Evolutionary conservation across 2,888 invertebrate genomes (phyloP).

Genomic region (Prenolepis imparis): DNA sequence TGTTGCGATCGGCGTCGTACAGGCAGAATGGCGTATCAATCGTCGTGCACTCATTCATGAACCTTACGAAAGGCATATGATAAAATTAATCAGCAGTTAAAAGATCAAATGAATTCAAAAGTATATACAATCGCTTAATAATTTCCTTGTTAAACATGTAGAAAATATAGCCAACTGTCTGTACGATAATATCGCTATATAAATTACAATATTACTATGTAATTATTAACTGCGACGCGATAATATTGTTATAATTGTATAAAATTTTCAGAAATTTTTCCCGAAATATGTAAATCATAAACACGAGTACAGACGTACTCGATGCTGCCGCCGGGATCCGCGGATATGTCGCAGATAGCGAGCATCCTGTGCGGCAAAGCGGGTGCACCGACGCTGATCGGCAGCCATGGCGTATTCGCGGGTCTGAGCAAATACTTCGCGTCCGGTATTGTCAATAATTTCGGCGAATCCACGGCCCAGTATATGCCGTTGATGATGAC

Average conservation of each 20-base stretch:
- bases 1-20: constrained; percentile 99
- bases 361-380: constrained; percentile 96
- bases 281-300: neutral
- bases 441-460: constrained; percentile 98
- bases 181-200: neutral
- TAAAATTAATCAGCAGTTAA: neutral
- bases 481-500: constrained; percentile 99
- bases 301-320: constrained; percentile 87
- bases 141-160: neutral
- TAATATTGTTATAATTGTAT: neutral
- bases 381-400: constrained; percentile 95
- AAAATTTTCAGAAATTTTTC: neutral
- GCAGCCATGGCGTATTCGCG: constrained; percentile 97
- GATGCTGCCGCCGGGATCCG: constrained; percentile 99
- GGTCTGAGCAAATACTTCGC: constrained; percentile 97
- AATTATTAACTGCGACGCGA: neutral
- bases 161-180: neutral
- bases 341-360: constrained; percentile 99
- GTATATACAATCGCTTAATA: neutral
- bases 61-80: constrained; percentile 85
- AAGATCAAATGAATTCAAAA: neutral
- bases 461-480: constrained; percentile 99
- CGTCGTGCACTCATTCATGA: constrained; percentile 99
- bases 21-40: constrained; percentile 99
- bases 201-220: neutral